Conservation (phyloP, 2,797 vertebrate species). For the Nannoperca australis region DNA sequence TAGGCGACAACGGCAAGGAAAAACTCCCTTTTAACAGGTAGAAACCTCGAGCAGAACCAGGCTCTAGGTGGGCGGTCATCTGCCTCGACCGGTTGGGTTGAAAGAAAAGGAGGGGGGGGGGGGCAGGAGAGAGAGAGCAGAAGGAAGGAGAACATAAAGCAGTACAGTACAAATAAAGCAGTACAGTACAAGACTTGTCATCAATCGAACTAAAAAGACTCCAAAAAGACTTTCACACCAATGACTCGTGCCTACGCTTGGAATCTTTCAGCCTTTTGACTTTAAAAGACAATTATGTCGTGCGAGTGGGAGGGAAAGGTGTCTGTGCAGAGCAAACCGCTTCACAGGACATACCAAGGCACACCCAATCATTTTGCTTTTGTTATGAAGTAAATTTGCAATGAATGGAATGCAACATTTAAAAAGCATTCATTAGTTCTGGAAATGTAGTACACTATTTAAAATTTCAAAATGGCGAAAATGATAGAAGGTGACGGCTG, state of each 20-base stretch:
- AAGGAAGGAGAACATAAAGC: too few relatives aligned
- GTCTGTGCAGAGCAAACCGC: not conserved
- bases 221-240: not conserved
- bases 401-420: not conserved
- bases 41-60: too few relatives aligned
- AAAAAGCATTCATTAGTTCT: not conserved
- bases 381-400: not conserved
- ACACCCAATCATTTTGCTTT: not conserved
- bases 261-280: too few relatives aligned
- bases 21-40: too few relatives aligned
- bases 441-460: not conserved
- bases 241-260: not conserved
- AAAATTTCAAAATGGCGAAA: not conserved
- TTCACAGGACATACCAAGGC: not conserved
- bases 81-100: too few relatives aligned
- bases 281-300: not conserved
- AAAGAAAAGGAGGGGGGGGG: too few relatives aligned
- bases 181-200: not conserved
- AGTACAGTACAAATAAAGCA: too few relatives aligned
- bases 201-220: constrained; percentile 1
- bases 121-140: too few relatives aligned
- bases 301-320: not conserved
- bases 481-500: not conserved
- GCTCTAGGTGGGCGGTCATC: too few relatives aligned
- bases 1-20: too few relatives aligned